Base-by-base conservation (phyloP, 2,888 invertebrate species). In the Antheraea assamensis region DNA sequence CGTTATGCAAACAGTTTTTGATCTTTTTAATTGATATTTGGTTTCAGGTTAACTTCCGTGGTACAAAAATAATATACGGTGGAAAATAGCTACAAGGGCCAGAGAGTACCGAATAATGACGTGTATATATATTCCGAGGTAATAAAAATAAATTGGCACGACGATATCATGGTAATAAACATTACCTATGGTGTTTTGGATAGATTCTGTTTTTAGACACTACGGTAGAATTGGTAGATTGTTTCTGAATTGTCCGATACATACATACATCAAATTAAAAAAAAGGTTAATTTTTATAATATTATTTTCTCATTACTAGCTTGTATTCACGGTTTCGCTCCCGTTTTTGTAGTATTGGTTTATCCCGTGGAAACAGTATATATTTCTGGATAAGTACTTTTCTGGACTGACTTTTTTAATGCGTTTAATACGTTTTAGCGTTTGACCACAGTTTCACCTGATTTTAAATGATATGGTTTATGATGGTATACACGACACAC, bases 21-120 rank as follows among this genome's bases (percentile, higher is more conserved):
- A 88, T 88, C 86, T 81, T 82, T 83, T 80, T 86, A 86, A 88
- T 88, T 88, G 84, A 83, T 85, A 84, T 87, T 87, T 80, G 81
- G 80, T 83, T 84, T 82, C 76, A 75, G 80, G 80, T 81, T 82
- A 81, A 84, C 80, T 83, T 82, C 31, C 76, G 75, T 75, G 80
- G 80, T 75, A 73, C 61, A 68, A 74, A 75, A 75, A 71, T 35
- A 71, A 71, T 75, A 72, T 75, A 75, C 47, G 30, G 7, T 31
- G 55, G 55, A 55, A 31, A 42, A 47, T 17, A 52, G 61, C 27
- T 72, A 64, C 27, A 42, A 42, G 42, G 47, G 19, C 64, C 30
- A 64, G 64, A 42, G 72, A 49, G 49, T 27, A 27, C 5, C 17
- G 30, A 61, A 66, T 49, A 10, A 47, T 47, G 47, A 49, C 27